These are phyloP conservation scores for Hydrolagus colliei DNA, from an alignment of 2,797 vertebrate genomes.

Conservation along the genomic window DNA sequence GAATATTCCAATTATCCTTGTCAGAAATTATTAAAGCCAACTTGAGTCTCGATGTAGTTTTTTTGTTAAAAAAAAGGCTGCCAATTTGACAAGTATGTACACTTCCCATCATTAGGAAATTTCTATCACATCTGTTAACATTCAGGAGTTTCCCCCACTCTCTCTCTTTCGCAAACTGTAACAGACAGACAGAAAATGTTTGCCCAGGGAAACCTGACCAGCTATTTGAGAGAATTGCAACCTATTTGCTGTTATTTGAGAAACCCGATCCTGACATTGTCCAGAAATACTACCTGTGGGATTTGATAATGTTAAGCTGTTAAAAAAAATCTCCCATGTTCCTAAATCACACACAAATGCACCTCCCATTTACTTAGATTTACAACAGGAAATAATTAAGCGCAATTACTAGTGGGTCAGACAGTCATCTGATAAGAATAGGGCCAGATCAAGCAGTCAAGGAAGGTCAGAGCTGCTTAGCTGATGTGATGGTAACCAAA, in stretches of 20 bases:
- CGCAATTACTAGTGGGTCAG: conserved; percentile 78
- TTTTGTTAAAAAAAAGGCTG: neutral
- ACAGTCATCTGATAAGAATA: conserved; percentile 72
- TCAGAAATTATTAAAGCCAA: neutral
- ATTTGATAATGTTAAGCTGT: conserved; percentile 12
- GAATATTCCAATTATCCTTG: conserved; percentile 10
- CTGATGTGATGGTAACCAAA: conserved; percentile 23
- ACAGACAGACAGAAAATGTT: neutral
- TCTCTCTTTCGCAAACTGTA: neutral
- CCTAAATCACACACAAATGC: conserved; percentile 27
- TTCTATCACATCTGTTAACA: conserved; percentile 23
- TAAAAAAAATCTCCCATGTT: conserved; percentile 15
- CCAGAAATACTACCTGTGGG: conserved; percentile 22
- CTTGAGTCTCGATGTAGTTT: neutral
- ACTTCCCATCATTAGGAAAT: conserved; percentile 17
- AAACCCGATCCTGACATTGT: conserved; percentile 19
- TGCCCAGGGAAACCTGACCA: neutral
- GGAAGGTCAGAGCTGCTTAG: conserved; percentile 64
- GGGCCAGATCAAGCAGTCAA: conserved; percentile 53
- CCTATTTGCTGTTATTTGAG: conserved; percentile 22
- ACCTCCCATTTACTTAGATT: conserved; percentile 56
- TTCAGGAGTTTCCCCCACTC: conserved; percentile 5
- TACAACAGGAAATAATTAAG: conserved; percentile 79
- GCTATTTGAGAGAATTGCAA: conserved; percentile 18
- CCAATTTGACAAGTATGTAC: neutral